Evolutionary conservation across 2,113 vertebrate species (phyloP), one percentile per base, ranked within the genome.

Genomic region (Pitta sordida): DNA sequence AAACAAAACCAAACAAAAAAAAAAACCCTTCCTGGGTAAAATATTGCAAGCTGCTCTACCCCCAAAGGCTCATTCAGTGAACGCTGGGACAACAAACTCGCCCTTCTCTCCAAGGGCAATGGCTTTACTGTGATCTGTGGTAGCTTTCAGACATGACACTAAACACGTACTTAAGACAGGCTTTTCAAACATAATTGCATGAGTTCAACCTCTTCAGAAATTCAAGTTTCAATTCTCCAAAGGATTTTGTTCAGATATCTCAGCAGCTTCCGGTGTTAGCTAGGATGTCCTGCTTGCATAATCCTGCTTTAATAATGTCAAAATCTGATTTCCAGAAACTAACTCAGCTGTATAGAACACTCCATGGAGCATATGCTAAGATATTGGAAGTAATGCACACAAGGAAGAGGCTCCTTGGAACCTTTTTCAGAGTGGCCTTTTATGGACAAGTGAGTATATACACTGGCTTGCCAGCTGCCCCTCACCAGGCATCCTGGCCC

Each of bases 361-460:
- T 99, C 79, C 99, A 99, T 21, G 97, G 98, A 73, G 99, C 99
- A 20, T 99, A 99, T 93, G 98, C 98, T 46, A 99, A 99, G 96
- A 98, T 99, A 65, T 52, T 99, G 93, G 99, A 99, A 87, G 99
- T 99, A 86, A 99, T 99, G 97, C 98, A 98, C 41, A 97, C 98
- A 1, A 98, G 98, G 58, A 98, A 98, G 86, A 98, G 99, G 81
- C 98, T 99, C 85, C 97, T 99, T 24, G 99, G 99, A 60, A 99
- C 99, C 6, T 99, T 98, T 96, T 99, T 99, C 97, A 98, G 99
- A 91, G 99, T 99, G 82, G 99, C 99, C 64, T 99, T 99, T 97
- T 99, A 98, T 92, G 99, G 99, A 89, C 99, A 99, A 98, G 99
- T 98, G 93, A 97, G 97, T 94, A 63, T 34, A 68, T 13, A 36